Conservation (phyloP, 1,140 invertebrate species). For the Hyles vespertilio region DNA sequence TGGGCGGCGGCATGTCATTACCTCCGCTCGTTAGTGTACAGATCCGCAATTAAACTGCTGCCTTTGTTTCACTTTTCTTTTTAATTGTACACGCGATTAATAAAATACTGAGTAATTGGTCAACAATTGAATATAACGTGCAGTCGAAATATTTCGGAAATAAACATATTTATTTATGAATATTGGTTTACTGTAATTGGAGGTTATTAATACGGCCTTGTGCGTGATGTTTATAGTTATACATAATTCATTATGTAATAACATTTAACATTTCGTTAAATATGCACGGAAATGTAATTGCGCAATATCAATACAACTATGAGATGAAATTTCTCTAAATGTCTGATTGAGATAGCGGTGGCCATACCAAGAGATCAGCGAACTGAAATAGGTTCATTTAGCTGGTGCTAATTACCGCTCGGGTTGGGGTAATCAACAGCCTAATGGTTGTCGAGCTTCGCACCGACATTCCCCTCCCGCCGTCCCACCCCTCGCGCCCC, state of each 20-base stretch:
- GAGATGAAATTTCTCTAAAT: background rate
- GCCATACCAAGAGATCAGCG: conserved; percentile 44
- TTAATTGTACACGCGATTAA: conserved; percentile 13
- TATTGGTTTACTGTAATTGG: no score
- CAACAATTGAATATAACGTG: no score
- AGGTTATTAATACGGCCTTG: no score
- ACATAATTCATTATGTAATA: no score
- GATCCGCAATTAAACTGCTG: background rate
- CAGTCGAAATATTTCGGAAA: no score
- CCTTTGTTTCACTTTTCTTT: background rate
- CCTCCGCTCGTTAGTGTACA: conserved; percentile 7
- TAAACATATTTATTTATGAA: no score
- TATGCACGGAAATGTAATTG: no score
- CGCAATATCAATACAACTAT: no score
- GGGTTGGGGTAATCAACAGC: conserved; percentile 53
- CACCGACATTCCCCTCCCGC: conserved; percentile 4
- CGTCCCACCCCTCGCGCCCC: background rate
- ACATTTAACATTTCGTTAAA: no score
- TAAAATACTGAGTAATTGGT: no score
- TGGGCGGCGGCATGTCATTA: conserved; percentile 10
- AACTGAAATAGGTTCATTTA: conserved; percentile 59
- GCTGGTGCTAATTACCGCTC: conserved; percentile 54
- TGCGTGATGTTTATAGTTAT: no score
- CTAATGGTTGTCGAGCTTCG: conserved; percentile 42
- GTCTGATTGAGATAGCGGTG: conserved; percentile 31